A percentile compares a stretch with the other conserved stretches of the same genome.
phyloP scores from a whole-genome alignment of 2,797 vertebrate species.

The Loriculus beryllinus region DNA sequence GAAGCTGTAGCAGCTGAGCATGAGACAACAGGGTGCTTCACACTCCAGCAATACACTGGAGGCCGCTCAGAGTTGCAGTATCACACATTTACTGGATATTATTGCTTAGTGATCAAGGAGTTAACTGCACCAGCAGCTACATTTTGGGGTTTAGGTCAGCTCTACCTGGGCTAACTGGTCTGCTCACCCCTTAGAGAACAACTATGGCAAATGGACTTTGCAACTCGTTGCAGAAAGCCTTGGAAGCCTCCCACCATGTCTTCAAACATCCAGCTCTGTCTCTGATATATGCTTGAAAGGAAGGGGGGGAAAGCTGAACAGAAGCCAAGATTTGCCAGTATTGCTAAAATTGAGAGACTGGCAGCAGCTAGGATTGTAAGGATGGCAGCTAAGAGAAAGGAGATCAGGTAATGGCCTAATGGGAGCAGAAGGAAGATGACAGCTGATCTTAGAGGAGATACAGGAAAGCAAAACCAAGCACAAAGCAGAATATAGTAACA shows the following conservation, averaged over 20 bases:
- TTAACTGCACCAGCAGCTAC: not conserved
- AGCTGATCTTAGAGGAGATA: not conserved
- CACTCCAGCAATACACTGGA: not conserved
- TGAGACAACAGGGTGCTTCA: not conserved
- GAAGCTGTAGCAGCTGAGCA: not conserved
- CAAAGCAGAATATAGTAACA: not conserved
- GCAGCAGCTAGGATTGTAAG: not conserved
- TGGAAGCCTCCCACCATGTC: fast-evolving
- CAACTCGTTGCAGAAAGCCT: not conserved
- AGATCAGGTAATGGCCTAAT: not conserved
- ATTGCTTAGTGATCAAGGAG: not conserved
- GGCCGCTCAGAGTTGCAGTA: not conserved
- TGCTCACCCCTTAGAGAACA: not conserved
- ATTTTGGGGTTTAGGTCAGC: not conserved
- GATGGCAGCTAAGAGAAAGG: not conserved
- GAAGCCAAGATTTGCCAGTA: not conserved
- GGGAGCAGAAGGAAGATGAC: not conserved
- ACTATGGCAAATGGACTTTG: not conserved
- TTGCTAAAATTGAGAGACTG: not conserved
- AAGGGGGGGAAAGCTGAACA: not conserved
- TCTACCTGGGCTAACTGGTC: not conserved
- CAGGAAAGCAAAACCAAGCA: not conserved
- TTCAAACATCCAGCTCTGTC: not conserved
- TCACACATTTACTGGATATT: not conserved
- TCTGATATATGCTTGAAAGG: not conserved